Conservation (phyloP, 1,140 invertebrate genomes). For the Apis cerana region DNA sequence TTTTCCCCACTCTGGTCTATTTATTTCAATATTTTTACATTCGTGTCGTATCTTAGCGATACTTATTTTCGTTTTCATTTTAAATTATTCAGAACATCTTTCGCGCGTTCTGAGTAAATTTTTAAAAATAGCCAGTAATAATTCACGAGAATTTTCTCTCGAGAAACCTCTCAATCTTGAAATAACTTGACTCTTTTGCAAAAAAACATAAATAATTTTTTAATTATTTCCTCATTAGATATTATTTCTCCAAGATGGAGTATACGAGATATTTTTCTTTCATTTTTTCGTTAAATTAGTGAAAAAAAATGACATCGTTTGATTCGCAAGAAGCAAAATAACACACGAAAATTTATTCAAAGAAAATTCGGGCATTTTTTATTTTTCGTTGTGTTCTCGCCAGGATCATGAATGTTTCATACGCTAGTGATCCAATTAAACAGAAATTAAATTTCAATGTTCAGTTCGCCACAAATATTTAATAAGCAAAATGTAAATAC, state of each 20-base stretch:
- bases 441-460: conserved; percentile 24
- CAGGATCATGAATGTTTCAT: conserved; percentile 19
- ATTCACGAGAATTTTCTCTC: too few relatives aligned
- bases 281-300: not conserved
- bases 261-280: not conserved
- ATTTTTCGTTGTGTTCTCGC: not conserved
- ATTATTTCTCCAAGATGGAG: not conserved
- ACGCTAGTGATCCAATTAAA: conserved; percentile 32
- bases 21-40: conserved; percentile 33
- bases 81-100: conserved; percentile 50
- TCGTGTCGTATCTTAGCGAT: conserved; percentile 43
- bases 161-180: not conserved
- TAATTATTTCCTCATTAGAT: too few relatives aligned
- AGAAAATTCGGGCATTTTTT: not conserved
- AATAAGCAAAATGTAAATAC: conserved; percentile 33
- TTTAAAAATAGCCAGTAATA: not conserved
- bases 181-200: not conserved
- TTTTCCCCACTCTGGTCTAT: conserved; percentile 13
- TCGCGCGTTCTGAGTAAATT: conserved; percentile 7
- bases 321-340: too few relatives aligned
- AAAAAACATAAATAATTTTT: not conserved
- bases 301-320: not conserved
- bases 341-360: not conserved
- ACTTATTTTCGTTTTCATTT: not conserved
- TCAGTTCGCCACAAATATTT: not conserved